These are phyloP conservation scores for Martes martes DNA, from an alignment of 2,113 vertebrate species.

Conservation along the genomic window DNA sequence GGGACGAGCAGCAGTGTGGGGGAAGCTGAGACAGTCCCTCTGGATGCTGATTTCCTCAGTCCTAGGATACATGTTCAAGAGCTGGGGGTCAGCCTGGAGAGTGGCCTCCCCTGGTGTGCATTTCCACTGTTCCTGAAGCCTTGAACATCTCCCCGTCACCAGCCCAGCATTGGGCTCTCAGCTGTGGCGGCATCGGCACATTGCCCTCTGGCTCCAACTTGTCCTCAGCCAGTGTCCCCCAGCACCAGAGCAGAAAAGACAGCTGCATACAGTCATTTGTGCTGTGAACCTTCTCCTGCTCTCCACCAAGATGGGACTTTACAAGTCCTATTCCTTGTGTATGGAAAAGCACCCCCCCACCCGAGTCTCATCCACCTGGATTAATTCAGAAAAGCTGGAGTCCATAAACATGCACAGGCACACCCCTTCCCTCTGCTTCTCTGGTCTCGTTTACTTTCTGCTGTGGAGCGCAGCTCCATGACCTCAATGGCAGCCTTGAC, in stretches of 20 bases:
- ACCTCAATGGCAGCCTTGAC: background rate
- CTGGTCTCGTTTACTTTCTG: background rate
- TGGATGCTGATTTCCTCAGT: background rate
- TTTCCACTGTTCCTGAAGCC: background rate
- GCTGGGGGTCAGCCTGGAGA: background rate
- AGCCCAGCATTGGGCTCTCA: background rate
- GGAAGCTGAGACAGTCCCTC: background rate
- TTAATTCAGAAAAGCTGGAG: background rate
- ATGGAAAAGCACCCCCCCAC: background rate
- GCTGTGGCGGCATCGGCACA: background rate
- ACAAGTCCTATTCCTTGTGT: background rate
- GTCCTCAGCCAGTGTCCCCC: background rate
- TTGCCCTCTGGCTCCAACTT: background rate
- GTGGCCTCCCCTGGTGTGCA: background rate
- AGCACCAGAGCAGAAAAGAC: background rate
- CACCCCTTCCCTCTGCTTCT: background rate
- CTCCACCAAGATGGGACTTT: background rate
- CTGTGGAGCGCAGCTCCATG: accelerated
- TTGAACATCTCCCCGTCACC: background rate
- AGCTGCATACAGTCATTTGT: background rate
- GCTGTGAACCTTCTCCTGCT: background rate
- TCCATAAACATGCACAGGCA: accelerated
- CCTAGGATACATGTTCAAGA: background rate
- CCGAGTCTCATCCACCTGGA: no score
- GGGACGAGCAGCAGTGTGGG: no score